Conservation (phyloP, 2,888 invertebrate genomes). For the Drosophila nr. perissopoda region DNA sequence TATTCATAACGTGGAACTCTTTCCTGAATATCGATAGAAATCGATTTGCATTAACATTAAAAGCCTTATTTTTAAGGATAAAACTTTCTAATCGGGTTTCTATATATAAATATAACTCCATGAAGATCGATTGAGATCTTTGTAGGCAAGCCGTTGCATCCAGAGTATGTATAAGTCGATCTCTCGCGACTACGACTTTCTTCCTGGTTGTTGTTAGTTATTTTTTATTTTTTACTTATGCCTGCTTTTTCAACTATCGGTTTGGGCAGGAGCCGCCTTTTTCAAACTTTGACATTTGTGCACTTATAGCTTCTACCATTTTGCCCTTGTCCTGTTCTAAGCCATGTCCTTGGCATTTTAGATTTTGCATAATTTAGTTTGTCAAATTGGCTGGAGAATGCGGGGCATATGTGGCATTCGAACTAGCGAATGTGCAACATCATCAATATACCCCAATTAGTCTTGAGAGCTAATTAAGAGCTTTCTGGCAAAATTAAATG, state of each 20-base stretch:
- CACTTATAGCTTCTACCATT: conserved; percentile 46
- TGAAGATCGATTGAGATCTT: background rate
- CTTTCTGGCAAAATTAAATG: background rate
- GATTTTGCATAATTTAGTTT: conserved; percentile 13
- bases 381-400: background rate
- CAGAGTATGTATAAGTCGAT: background rate
- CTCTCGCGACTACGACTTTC: background rate
- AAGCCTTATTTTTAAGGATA: accelerated
- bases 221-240: background rate
- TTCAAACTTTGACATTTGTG: conserved; percentile 60
- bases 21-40: background rate
- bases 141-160: background rate
- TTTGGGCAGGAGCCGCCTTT: background rate
- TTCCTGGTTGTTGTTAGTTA: background rate
- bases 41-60: background rate
- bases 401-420: conserved; percentile 1
- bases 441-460: background rate
- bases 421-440: background rate
- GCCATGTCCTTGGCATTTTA: conserved; percentile 62
- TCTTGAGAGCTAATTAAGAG: background rate
- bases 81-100: background rate
- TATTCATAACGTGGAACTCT: background rate
- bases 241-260: background rate
- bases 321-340: background rate
- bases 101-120: background rate